Evolutionary conservation across 2,888 invertebrate species (phyloP).

Genomic region (Meandrusa payeni): DNA sequence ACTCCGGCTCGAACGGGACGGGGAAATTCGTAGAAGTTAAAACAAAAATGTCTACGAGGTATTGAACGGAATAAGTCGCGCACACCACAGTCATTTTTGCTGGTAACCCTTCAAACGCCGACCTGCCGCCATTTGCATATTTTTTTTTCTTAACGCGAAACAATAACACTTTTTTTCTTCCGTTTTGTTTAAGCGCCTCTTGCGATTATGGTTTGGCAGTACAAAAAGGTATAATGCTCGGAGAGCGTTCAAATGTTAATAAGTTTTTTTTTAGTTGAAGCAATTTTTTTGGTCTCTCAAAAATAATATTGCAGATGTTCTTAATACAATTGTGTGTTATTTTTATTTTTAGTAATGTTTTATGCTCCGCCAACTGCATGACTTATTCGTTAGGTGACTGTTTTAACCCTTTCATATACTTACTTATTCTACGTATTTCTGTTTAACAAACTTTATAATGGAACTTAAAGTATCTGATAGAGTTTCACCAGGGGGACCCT

Average conservation of each 20-base stretch:
- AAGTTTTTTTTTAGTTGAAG: constrained; percentile 55
- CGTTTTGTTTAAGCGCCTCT: constrained; percentile 48
- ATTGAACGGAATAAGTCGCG: too few relatives aligned
- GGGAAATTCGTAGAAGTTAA: too few relatives aligned
- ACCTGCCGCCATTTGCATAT: constrained; percentile 50
- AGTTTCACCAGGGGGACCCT: too few relatives aligned
- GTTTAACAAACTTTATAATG: too few relatives aligned
- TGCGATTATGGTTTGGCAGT: constrained; percentile 50
- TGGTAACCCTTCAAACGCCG: constrained; percentile 35
- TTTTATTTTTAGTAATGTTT: constrained; percentile 27
- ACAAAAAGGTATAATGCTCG: constrained; percentile 62
- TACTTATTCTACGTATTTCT: too few relatives aligned
- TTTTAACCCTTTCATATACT: too few relatives aligned
- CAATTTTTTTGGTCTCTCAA: constrained; percentile 26
- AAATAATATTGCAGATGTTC: constrained; percentile 28
- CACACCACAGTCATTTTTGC: constrained; percentile 34
- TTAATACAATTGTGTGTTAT: constrained; percentile 14
- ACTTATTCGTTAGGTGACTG: too few relatives aligned
- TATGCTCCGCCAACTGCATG: too few relatives aligned
- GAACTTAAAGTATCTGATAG: too few relatives aligned
- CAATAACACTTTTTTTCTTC: constrained; percentile 41
- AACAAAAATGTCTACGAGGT: too few relatives aligned
- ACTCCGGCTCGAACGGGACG: too few relatives aligned
- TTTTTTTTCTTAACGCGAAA: constrained; percentile 52
- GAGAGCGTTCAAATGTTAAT: constrained; percentile 65